A percentile compares a stretch with the other conserved stretches of the same genome.
Conservation (phyloP, 2,888 invertebrate genomes). For the Scrobipalpa atriplicella region DNA sequence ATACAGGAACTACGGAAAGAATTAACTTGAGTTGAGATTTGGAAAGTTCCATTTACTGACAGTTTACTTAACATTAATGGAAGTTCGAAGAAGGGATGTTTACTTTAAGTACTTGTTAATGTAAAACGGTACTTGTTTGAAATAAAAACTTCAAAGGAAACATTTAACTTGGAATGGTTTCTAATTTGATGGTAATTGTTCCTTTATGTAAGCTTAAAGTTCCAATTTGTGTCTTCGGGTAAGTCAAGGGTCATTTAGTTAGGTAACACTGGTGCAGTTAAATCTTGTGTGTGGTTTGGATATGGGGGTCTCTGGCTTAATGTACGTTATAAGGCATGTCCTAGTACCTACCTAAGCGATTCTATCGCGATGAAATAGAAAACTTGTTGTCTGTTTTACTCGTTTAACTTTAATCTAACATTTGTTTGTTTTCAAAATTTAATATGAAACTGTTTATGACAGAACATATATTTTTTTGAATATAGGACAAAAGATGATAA, state of each 20-base stretch:
- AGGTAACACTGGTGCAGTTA: neutral
- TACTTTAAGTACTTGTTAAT: neutral
- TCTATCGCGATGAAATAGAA: too few species aligned
- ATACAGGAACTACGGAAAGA: neutral
- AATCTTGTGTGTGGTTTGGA: neutral
- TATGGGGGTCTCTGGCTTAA: neutral
- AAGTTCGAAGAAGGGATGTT: neutral
- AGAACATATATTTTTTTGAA: neutral
- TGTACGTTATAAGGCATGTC: neutral
- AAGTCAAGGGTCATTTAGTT: neutral
- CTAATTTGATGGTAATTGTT: neutral
- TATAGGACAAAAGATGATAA: neutral
- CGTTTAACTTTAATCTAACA: too few species aligned
- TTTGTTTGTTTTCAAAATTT: neutral
- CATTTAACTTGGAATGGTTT: neutral
- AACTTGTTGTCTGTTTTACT: neutral
- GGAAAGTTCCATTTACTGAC: constrained; percentile 24
- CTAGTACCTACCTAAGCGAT: too few species aligned
- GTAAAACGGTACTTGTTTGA: too few species aligned
- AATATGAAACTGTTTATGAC: neutral
- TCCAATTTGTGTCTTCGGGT: neutral
- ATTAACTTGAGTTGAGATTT: constrained; percentile 24
- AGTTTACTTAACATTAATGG: constrained; percentile 19
- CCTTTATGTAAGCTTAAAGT: neutral
- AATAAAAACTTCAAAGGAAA: too few species aligned